A percentile compares a stretch with the other conserved stretches of the same genome.
phyloP scores from a whole-genome alignment of 2,888 invertebrate species.

The Liodrosophila aerea region DNA sequence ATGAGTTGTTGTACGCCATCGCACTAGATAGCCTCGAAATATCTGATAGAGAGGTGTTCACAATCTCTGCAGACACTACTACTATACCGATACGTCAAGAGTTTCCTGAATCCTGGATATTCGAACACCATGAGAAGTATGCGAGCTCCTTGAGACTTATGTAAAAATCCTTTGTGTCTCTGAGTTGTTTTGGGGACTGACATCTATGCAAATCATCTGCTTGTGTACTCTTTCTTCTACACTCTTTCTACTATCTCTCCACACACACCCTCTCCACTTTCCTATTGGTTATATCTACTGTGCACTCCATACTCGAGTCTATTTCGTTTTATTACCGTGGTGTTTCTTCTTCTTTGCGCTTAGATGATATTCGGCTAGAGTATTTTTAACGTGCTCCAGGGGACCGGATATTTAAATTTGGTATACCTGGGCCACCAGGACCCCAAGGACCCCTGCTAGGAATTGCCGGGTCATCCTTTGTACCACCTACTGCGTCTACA shows the following conservation, averaged over 20 bases:
- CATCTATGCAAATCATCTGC: background rate
- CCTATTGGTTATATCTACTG: background rate
- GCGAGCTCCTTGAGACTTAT: background rate
- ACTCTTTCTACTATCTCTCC: background rate
- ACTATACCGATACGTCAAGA: conserved; percentile 13
- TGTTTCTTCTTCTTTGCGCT: background rate
- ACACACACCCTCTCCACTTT: background rate
- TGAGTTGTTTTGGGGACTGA: background rate
- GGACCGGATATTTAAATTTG: background rate
- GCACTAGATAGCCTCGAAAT: conserved; percentile 2
- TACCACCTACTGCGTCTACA: background rate
- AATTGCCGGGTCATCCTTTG: background rate
- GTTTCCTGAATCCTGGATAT: conserved; percentile 20
- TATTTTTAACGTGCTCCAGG: background rate
- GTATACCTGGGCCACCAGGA: background rate
- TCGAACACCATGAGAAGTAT: conserved; percentile 7
- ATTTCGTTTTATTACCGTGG: too few relatives aligned
- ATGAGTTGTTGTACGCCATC: background rate
- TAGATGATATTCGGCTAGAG: background rate
- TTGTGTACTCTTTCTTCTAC: background rate
- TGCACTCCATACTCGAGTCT: too few relatives aligned
- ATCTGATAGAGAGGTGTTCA: background rate
- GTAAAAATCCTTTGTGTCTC: background rate
- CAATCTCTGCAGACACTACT: background rate
- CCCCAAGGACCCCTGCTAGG: background rate